Evolutionary conservation across 2,888 invertebrate species (phyloP), one percentile per base, ranked within the genome.

Genomic region (Trisateles emortualis): DNA sequence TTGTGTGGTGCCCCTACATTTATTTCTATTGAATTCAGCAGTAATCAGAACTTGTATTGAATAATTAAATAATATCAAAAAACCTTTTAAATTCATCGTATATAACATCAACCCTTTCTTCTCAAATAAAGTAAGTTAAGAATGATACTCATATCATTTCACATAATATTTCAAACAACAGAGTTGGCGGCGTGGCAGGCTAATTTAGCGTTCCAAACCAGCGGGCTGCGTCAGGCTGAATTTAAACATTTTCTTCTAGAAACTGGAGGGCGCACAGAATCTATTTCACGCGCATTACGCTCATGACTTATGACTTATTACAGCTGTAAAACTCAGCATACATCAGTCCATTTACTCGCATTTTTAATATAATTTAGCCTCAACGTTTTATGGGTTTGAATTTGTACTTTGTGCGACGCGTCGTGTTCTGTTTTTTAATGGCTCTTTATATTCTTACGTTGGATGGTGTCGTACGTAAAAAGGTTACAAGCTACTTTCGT

Each of bases 261-360:
- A 76, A 71, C 76, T 78, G 75, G 83, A 82, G 84, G 83, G 83
- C 79, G 64, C 76, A 73, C 78, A 58, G 81, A 86, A 86, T 87
- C 88, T 89, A 89, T 90, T 90, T 89, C 86, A 90, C 88, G 89
- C 89, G 80, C 84, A 88, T 90, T 89, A 88, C 86, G 70, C 72
- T 52, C 71, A 76, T 78, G 84, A 85, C 83, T 88, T 88, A 87
- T 88, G 87, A 90, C 78, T 89, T 88, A 89, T 89, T 84, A 77
- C 84, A 62, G 86, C 87, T 83, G 87, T 89, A 86, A 88, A 89
- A 81, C 84, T 87, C 87, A 88, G 86, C 83, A 84, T 78, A 86
- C 83, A 79, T 88, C 86, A 86, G 76, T 81, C 79, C 84, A 87
- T 89, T 90, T 87, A 78, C 80, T 72, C 74, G 59, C 70, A 76